A percentile compares a stretch with the other conserved stretches of the same genome.
Conservation (phyloP, 1,140 invertebrate genomes). For the Drosophila simulans region DNA sequence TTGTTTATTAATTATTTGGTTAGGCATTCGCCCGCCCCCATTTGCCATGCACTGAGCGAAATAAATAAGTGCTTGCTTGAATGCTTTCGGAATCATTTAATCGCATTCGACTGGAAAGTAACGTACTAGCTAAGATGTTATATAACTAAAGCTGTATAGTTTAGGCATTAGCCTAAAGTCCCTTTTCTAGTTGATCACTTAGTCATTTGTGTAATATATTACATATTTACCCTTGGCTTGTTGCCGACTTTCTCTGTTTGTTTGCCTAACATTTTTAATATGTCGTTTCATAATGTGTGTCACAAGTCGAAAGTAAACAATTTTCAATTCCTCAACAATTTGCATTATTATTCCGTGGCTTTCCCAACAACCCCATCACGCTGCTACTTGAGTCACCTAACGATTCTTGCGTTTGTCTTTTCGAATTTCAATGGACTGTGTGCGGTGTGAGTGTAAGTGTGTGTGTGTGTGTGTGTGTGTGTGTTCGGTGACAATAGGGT, state of each 20-base stretch:
- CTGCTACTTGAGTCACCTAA: slow-evolving; percentile 35
- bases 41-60: neutral
- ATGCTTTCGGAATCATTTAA: no score
- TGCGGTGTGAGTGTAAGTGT: slow-evolving; percentile 2
- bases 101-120: no score
- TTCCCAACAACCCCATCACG: neutral
- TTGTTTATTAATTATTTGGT: slow-evolving; percentile 79
- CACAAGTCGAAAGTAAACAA: slow-evolving; percentile 43
- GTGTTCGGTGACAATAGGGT: slow-evolving; percentile 48
- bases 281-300: slow-evolving; percentile 32
- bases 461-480: slow-evolving; percentile 10
- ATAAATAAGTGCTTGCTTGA: neutral
- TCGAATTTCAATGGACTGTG: slow-evolving; percentile 25
- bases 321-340: slow-evolving; percentile 32
- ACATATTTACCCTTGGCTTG: slow-evolving; percentile 20
- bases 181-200: neutral
- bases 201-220: neutral
- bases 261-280: slow-evolving; percentile 27
- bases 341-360: slow-evolving; percentile 27
- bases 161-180: neutral
- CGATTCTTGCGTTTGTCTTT: slow-evolving; percentile 45
- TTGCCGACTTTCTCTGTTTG: slow-evolving; percentile 9
- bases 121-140: no score
- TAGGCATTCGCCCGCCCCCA: slow-evolving; percentile 38
- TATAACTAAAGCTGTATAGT: neutral